Base-by-base conservation (phyloP, 2,888 invertebrate genomes). In the Eupithecia dodoneata region DNA sequence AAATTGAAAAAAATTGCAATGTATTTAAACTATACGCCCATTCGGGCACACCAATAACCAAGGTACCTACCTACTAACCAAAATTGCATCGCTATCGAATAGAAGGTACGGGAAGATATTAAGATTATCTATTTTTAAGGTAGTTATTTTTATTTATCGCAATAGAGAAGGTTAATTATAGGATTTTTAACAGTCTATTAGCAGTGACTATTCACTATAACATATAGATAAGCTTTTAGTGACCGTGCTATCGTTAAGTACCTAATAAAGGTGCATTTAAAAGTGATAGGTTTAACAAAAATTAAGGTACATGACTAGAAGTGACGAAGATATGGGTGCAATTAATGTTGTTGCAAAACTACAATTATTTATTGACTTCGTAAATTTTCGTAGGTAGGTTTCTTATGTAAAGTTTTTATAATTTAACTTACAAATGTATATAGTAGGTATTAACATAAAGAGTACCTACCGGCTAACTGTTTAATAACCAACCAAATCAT, bases 1-100 rank as follows among this genome's bases (percentile, higher is more conserved):
- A 30, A 30, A 30, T 30, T 30, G 30, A 30, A 30, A 55, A n/a
- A n/a, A 55, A 9, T 18, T 55, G 55, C 52, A 52, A 52, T 52
- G 4, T 52, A 2, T 12, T 12, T 49, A 12, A 49, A 3, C 15
- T 52, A 52, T 15, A 15, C 9, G 52, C 4, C n/a, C 15, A 9
- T 9, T n/a, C 12, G 6, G 55, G 55, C 55, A n/a, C n/a, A 55
- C 7, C 18, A 18, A 59, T 9, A 63, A 63, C 63, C 30, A 63
- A 63, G 30, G 63, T 30, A 63, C 63, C 63, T 63, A 63, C 63
- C 63, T 63, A 63, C 63, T 12, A 30, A 63, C 63, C 10, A 63
- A 59, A 59, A 63, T 30, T 63, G 10, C 10, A 10, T 63, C 4
- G 30, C 63, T 12, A 63, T 30, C 63, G 4, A 63, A 63, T 63